phyloP scores from a whole-genome alignment of 2,888 invertebrate genomes.

The Neoaliturus tenellus region DNA sequence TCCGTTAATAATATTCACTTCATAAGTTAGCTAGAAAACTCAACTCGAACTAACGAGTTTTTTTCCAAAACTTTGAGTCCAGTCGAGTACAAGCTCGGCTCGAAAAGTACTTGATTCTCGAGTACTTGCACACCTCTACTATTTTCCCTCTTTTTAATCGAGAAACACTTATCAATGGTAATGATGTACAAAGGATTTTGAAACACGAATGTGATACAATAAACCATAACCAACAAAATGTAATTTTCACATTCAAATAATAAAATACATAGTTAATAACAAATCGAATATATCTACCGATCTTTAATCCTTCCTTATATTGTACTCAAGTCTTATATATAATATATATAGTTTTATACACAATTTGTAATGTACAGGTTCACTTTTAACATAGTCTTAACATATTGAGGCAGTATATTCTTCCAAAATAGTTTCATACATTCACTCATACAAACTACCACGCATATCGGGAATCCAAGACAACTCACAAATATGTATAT shows the following conservation, averaged over 20 bases:
- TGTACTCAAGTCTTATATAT: slow-evolving; percentile 53
- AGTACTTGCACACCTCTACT: too few relatives aligned
- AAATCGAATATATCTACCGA: slow-evolving; percentile 53
- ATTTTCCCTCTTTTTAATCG: too few relatives aligned
- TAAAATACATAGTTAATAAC: slow-evolving; percentile 51
- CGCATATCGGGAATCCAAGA: slow-evolving; percentile 35
- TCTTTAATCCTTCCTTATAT: slow-evolving; percentile 51
- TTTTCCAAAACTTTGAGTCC: too few relatives aligned
- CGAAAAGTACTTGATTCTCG: too few relatives aligned
- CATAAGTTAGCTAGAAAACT: too few relatives aligned
- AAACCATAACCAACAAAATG: slow-evolving; percentile 49
- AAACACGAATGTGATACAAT: slow-evolving; percentile 19
- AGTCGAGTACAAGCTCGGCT: too few relatives aligned
- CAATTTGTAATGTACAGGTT: slow-evolving; percentile 49
- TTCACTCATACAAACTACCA: slow-evolving; percentile 38
- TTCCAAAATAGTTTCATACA: slow-evolving; percentile 51
- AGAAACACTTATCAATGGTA: too few relatives aligned
- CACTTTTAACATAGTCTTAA: slow-evolving; percentile 53
- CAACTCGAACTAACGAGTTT: too few relatives aligned
- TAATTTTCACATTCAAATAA: slow-evolving; percentile 53
- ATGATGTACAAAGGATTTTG: slow-evolving; percentile 27
- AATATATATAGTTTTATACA: slow-evolving; percentile 53
- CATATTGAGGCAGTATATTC: slow-evolving; percentile 56
- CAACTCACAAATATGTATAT: slow-evolving; percentile 41
- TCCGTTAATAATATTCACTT: too few relatives aligned